These are phyloP conservation scores for Ptychodera flava DNA, from an alignment of 35 echinoderm and acorn worm genomes.

Conservation along the genomic window DNA sequence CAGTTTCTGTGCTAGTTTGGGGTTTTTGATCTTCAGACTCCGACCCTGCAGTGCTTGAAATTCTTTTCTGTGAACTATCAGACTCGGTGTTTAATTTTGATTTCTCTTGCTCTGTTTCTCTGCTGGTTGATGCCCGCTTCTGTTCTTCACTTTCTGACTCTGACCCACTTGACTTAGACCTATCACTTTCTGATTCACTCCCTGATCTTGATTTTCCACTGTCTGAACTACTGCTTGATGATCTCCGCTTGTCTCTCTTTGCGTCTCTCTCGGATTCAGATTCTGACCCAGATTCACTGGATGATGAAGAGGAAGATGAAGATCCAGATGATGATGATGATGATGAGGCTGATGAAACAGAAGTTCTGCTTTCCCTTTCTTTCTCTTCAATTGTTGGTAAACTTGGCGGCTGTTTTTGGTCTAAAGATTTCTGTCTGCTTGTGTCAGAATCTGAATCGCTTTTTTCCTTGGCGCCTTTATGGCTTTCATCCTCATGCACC, in stretches of 20 bases:
- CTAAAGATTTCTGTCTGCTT: background rate
- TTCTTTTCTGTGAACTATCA: slow-evolving; percentile 5
- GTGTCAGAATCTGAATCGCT: background rate
- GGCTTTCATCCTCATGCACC: background rate
- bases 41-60: slow-evolving; percentile 26
- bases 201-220: background rate
- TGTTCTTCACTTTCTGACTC: no score
- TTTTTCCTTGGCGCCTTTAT: background rate
- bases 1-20: background rate
- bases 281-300: background rate
- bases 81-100: no score
- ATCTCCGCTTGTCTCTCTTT: no score
- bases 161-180: no score
- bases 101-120: no score
- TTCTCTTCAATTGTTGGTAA: background rate
- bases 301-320: background rate
- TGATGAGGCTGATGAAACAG: background rate
- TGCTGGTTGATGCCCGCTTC: no score
- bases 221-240: no score
- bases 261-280: background rate
- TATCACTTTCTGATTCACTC: no score
- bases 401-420: background rate
- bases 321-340: background rate
- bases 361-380: background rate
- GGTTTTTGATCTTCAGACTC: background rate